phyloP scores from a whole-genome alignment of 2,113 vertebrate species.

The Hippocampus barbouri region DNA sequence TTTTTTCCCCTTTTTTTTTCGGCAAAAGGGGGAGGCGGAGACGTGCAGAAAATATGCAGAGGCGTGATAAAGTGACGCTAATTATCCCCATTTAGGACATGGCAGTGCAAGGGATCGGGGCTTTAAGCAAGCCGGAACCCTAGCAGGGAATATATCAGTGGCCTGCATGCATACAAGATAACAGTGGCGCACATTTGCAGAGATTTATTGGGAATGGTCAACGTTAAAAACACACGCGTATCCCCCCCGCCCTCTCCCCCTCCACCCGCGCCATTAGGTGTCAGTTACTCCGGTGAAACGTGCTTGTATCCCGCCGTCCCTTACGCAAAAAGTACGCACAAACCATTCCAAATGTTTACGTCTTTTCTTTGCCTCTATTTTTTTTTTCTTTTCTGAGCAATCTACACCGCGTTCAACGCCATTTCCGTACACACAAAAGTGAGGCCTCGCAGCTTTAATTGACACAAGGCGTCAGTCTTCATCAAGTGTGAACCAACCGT shows the following conservation, averaged over 20 bases:
- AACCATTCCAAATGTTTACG: not conserved
- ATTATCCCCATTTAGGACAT: conserved; percentile 99
- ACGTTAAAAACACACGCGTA: conserved; percentile 35
- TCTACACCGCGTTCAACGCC: not conserved
- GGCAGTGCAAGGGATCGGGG: conserved; percentile 97
- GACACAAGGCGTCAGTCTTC: conserved; percentile 49
- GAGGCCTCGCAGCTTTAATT: conserved; percentile 58
- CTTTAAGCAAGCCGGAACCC: conserved; percentile 88
- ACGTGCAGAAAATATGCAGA: conserved; percentile 95
- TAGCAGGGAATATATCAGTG: conserved; percentile 88
- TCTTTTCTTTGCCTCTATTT: not conserved
- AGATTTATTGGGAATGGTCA: conserved; percentile 95
- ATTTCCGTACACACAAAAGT: not conserved
- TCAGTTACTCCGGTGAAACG: conserved; percentile 95
- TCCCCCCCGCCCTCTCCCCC: not conserved
- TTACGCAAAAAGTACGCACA: not conserved
- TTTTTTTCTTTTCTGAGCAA: not conserved
- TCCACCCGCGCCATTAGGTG: conserved; percentile 63
- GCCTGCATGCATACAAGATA: conserved; percentile 84
- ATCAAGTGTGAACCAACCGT: conserved; percentile 49
- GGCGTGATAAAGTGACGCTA: conserved; percentile 99
- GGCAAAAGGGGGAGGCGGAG: conserved; percentile 72
- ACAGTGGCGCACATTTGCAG: conserved; percentile 78
- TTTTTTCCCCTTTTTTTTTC: conserved; percentile 59
- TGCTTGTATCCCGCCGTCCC: conserved; percentile 60